Base-by-base conservation (phyloP, 2,797 vertebrate species). In the Sylvilagus floridanus region DNA sequence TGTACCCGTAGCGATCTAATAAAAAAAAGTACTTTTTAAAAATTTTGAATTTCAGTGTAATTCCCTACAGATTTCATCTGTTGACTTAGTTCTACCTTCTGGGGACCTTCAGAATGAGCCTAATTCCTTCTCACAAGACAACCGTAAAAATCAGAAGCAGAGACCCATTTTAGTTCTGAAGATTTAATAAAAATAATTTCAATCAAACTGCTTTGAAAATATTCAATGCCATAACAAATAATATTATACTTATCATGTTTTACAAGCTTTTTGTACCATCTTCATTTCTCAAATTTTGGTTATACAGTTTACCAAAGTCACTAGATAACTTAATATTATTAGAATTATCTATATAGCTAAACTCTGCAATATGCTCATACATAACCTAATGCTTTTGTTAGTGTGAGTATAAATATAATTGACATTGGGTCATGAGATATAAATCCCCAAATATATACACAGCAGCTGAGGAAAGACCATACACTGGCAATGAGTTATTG, bases 381-480 rank as follows among this genome's bases (percentile, higher is more conserved):
- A 87, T 73, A 92, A 77, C 50, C 54, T 30, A 62, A 84, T 76
- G n/a, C 69, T 84, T 94, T 79, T 94, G 88, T 79, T 87, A 87
- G 69, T 42, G 2, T 60, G 22, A 32, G 77, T 84, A 11, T 28
- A 47, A 82, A 69, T n/a, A 54, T 47, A 76, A 68, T n/a, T 82
- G 94, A 91, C 76, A 76, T 26, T 35, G 54, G 90, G 85, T 62
- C 76, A 24, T 84, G 86, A 84, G 78, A 84, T 32, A 72, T 35
- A 96, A 85, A 73, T 84, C 82, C 84, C 65, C 52, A 54, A 60
- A 84, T 87, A 54, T 57, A 26, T 42, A 75, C 1, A 75, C 86
- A 90, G 83, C 91, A 96, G 96, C 94, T 92, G 93, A 73, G 93
- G 5, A 19, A n/a, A 89, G 62, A 63, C 52, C 22, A 19, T 54